Evolutionary conservation across 2,113 vertebrate species (phyloP).

Genomic region (Cavia porcellus): DNA sequence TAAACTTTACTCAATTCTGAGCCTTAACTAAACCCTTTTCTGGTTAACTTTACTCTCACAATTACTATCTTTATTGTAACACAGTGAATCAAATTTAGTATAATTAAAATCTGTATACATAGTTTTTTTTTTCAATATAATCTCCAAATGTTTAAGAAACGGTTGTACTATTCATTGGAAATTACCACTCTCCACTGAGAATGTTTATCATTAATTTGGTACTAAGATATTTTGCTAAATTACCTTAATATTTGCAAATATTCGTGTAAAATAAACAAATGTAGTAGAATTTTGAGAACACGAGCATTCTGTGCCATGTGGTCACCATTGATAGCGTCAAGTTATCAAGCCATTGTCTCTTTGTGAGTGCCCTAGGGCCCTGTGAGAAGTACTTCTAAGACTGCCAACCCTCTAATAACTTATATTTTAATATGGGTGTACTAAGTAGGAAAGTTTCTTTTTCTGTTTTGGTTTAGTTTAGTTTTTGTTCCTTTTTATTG

Average conservation of each 20-base stretch:
- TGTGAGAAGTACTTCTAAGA: fast-evolving
- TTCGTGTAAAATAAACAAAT: neutral
- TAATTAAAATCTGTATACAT: neutral
- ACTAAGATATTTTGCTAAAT: neutral
- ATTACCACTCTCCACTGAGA: neutral
- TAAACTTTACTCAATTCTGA: neutral
- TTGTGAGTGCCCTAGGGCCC: neutral
- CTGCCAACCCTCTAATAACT: neutral
- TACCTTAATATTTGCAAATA: neutral
- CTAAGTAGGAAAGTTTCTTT: neutral
- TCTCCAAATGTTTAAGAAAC: neutral
- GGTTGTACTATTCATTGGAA: neutral
- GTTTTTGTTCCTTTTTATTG: neutral
- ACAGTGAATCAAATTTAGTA: slow-evolving; percentile 35
- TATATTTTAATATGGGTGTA: neutral
- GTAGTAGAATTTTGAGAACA: neutral
- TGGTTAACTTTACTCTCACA: neutral
- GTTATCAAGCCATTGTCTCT: neutral
- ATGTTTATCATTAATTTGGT: slow-evolving; percentile 9
- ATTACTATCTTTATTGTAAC: neutral
- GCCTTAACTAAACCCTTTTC: neutral
- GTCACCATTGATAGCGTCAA: too few relatives aligned
- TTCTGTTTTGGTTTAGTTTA: neutral
- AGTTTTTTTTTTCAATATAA: neutral
- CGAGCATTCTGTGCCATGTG: neutral